Conservation (phyloP, 2,888 invertebrate genomes). For the Ormyrus thymus region DNA sequence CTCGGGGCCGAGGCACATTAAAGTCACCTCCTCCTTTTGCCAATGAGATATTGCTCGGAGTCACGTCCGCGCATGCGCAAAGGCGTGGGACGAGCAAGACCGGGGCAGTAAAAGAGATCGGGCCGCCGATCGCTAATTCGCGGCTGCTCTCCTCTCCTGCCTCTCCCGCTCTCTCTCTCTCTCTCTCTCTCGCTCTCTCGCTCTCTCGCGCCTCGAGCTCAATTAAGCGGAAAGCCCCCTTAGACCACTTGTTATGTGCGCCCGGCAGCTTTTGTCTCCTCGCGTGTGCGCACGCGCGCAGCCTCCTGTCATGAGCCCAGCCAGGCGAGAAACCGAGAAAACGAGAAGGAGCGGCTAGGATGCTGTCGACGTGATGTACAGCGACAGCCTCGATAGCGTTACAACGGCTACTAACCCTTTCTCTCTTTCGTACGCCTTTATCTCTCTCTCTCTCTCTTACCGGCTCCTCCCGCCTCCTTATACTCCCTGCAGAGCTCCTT, state of each 20-base stretch:
- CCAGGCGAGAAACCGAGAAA: slow-evolving; percentile 41
- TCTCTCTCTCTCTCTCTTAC: slow-evolving; percentile 13
- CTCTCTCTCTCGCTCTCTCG: slow-evolving; percentile 33
- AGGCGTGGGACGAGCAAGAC: slow-evolving; percentile 54
- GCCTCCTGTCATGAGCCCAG: background rate
- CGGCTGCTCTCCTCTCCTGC: slow-evolving; percentile 14
- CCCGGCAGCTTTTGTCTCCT: slow-evolving; percentile 46
- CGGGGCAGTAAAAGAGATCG: too few species aligned
- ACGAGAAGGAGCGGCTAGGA: slow-evolving; percentile 63
- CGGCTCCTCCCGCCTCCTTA: slow-evolving; percentile 4
- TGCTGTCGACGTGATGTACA: slow-evolving; percentile 75
- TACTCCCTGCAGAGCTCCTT: background rate
- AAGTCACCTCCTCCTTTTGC: slow-evolving; percentile 73
- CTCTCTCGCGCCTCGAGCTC: slow-evolving; percentile 47
- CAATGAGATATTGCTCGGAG: slow-evolving; percentile 72
- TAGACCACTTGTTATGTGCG: slow-evolving; percentile 52
- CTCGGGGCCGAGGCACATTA: slow-evolving; percentile 72
- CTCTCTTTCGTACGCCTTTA: slow-evolving; percentile 50
- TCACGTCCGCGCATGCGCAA: slow-evolving; percentile 63
- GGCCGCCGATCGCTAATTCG: slow-evolving; percentile 13
- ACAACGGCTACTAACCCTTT: slow-evolving; percentile 74
- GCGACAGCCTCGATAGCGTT: slow-evolving; percentile 75
- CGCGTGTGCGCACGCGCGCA: slow-evolving; percentile 20
- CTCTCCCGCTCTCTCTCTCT: slow-evolving; percentile 6
- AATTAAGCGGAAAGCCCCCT: slow-evolving; percentile 51